A percentile compares a stretch with the other conserved stretches of the same genome.
Conservation (phyloP, 1,140 invertebrate genomes). For the Drosophila ohnishii region DNA sequence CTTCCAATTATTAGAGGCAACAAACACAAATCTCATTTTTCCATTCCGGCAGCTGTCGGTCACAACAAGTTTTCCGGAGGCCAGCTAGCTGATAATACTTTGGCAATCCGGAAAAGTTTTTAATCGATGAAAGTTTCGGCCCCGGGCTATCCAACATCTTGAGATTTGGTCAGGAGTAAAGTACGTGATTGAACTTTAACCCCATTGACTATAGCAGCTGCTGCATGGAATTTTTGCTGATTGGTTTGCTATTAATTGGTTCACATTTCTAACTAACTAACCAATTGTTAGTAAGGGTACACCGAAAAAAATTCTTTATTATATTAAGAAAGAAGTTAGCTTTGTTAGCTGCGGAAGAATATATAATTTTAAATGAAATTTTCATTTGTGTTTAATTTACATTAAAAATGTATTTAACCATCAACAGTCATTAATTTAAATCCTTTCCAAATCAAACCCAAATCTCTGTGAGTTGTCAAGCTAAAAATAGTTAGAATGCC, state of each 20-base stretch:
- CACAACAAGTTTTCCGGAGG: conserved; percentile 31
- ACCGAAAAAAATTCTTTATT: not conserved
- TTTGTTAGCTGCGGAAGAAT: too few relatives aligned
- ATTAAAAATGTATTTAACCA: not conserved
- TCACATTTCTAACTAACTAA: not conserved
- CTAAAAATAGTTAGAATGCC: conserved; percentile 1
- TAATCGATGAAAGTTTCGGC: conserved; percentile 73
- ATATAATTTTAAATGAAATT: too few relatives aligned
- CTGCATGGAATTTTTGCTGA: not conserved
- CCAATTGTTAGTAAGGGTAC: not conserved
- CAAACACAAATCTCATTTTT: conserved; percentile 65
- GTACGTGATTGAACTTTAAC: conserved; percentile 67
- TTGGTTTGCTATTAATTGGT: conserved; percentile 25
- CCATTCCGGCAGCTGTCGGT: conserved; percentile 60
- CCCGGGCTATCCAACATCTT: conserved; percentile 11
- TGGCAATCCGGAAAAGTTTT: conserved; percentile 57
- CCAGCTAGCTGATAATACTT: conserved; percentile 66
- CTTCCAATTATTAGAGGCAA: conserved; percentile 62
- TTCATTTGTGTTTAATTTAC: too few relatives aligned
- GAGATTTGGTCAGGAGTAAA: conserved; percentile 11
- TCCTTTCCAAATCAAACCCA: too few relatives aligned
- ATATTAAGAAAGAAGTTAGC: too few relatives aligned
- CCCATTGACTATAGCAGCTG: conserved; percentile 64
- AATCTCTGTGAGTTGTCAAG: not conserved
- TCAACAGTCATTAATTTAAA: not conserved